Evolutionary conservation across 2,113 vertebrate genomes (phyloP).

Genomic region (Oxyruncus cristatus): DNA sequence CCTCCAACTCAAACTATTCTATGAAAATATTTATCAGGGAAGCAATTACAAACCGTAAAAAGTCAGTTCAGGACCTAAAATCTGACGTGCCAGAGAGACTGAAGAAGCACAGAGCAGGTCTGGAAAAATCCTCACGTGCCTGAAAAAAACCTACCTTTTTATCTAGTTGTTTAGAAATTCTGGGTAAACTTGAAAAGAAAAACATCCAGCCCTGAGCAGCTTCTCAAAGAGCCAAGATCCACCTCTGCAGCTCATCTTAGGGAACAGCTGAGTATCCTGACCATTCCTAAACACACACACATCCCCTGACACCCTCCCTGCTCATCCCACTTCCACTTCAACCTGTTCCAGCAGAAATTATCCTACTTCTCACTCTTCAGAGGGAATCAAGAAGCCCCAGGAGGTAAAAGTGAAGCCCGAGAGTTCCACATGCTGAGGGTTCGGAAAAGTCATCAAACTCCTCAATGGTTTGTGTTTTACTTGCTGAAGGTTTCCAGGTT

Average conservation of each 20-base stretch:
- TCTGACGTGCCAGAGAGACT: not conserved
- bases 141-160: not conserved
- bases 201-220: not conserved
- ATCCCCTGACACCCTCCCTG: not conserved
- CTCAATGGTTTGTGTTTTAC: not conserved
- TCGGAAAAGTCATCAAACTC: not conserved
- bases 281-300: not conserved
- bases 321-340: not conserved
- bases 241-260: not conserved
- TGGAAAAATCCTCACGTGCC: not conserved
- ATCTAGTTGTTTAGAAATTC: not conserved
- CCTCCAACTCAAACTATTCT: not conserved
- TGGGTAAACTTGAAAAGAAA: not conserved
- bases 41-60: not conserved
- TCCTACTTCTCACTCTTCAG: not conserved
- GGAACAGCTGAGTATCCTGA: not conserved
- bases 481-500: not conserved
- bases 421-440: not conserved
- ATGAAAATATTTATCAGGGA: not conserved
- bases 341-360: not conserved
- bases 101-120: not conserved
- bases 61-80: not conserved
- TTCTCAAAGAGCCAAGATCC: not conserved
- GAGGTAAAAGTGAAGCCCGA: not conserved
- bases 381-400: not conserved